phyloP scores from a whole-genome alignment of 2,113 vertebrate species.

The Echinops telfairi region DNA sequence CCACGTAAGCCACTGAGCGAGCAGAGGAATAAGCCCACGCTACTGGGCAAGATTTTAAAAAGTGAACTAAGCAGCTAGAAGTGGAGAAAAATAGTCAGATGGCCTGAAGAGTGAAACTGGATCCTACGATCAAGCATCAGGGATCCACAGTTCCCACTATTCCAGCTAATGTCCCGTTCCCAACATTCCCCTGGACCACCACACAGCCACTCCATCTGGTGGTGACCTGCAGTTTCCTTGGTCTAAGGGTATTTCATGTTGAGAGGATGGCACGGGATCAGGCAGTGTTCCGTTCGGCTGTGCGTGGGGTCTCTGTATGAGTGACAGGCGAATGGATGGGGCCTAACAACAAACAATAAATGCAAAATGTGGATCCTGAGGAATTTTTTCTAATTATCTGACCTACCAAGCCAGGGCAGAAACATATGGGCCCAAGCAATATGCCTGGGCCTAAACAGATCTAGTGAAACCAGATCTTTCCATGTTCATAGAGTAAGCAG shows the following conservation, averaged over 20 bases:
- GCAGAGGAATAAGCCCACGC: background rate
- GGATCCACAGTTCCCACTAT: background rate
- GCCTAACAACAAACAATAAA: background rate
- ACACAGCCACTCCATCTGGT: background rate
- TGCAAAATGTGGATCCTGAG: background rate
- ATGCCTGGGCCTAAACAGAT: background rate
- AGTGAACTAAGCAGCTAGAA: background rate
- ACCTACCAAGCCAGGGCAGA: background rate
- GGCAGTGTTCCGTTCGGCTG: too few relatives aligned
- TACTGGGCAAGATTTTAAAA: background rate
- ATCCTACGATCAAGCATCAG: background rate
- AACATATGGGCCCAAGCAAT: background rate
- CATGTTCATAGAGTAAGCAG: background rate
- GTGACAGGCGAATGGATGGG: background rate
- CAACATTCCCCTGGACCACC: background rate
- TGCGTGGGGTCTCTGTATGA: background rate
- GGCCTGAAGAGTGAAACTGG: background rate
- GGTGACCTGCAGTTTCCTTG: background rate
- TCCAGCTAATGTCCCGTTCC: background rate
- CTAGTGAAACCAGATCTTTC: background rate
- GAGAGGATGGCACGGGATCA: too few relatives aligned
- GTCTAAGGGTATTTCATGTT: background rate
- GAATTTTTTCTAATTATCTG: constrained; percentile 16
- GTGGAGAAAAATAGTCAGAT: background rate
- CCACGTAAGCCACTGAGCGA: background rate